Conservation (phyloP, 2,113 vertebrate genomes). For the Toxotes chatareus region DNA sequence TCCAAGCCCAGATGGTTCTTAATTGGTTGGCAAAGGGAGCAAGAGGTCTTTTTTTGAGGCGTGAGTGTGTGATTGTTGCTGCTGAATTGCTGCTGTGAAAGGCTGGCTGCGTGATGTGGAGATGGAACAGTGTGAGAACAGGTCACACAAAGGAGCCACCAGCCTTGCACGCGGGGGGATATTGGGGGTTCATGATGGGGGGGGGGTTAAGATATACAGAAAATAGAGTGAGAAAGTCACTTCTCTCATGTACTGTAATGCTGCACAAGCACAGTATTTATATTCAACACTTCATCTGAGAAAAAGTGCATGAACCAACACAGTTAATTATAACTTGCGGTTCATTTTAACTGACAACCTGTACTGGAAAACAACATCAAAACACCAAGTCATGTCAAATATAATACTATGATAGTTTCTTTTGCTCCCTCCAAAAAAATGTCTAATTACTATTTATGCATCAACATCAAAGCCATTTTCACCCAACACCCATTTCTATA, state of each 20-base stretch:
- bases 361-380: background rate
- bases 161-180: slow-evolving; percentile 82
- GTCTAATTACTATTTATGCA: background rate
- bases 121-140: slow-evolving; percentile 90
- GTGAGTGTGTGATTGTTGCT: slow-evolving; percentile 96
- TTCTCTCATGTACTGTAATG: background rate
- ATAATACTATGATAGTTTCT: background rate
- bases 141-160: slow-evolving; percentile 91
- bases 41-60: slow-evolving; percentile 92
- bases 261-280: background rate
- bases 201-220: slow-evolving; percentile 68
- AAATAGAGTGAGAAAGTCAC: slow-evolving; percentile 19
- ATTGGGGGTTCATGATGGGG: slow-evolving; percentile 67
- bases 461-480: background rate
- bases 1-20: slow-evolving; percentile 93
- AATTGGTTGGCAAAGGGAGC: slow-evolving; percentile 95
- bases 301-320: background rate
- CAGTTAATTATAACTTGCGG: background rate
- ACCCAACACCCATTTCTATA: background rate
- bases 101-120: slow-evolving; percentile 89
- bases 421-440: background rate
- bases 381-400: too few species aligned
- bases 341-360: background rate
- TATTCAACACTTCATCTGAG: background rate
- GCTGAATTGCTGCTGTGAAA: slow-evolving; percentile 95